Evolutionary conservation across 2,797 vertebrate species (phyloP), one percentile per base, ranked within the genome.

Genomic region (Chrosomus eos): DNA sequence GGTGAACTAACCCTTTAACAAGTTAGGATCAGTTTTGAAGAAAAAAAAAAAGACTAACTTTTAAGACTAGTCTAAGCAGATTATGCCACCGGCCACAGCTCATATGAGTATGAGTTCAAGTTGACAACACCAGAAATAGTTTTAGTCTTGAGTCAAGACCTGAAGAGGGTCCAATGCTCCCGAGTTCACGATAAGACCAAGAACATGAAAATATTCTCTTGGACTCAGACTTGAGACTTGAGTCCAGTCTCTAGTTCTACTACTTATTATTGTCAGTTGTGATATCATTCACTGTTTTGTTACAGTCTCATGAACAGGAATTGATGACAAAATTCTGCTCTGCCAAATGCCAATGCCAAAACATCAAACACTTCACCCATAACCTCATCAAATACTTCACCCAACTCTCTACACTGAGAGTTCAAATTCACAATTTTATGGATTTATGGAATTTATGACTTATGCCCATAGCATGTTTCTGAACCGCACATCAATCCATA

Each of bases 231-330:
- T 28, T 48, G 26, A 48, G n/a, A 72, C 16, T 71, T 5, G 1
- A 67, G 19, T 68, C 21, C 21, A 21, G 8, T 38, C 33, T 68
- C 19, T 70, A 70, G 5, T 40, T n/a, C 10, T 14, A 51, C 40
- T 48, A 48, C 2, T 88, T 86, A 86, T 88, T 80, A 86, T 89
- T 87, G 83, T 88, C 82, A 85, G 87, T 88, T 23, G 85, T 85
- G 86, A 89, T 86, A 90, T 84, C 87, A 77, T 85, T 79, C 84
- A 48, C 55, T 62, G 87, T 88, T 81, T 85, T 80, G 83, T 81
- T 87, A 75, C 8, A 23, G 36, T 43, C 36, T 72, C 53, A 33
- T 73, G n/a, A 18, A 45, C 70, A 31, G 26, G n/a, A 28, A 62
- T 40, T 64, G 79, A 89, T 66, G 53, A 62, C 66, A 40, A 66